Evolutionary conservation across 2,888 invertebrate genomes (phyloP), one percentile per base, ranked within the genome.

Genomic region (Quadriops clusia): DNA sequence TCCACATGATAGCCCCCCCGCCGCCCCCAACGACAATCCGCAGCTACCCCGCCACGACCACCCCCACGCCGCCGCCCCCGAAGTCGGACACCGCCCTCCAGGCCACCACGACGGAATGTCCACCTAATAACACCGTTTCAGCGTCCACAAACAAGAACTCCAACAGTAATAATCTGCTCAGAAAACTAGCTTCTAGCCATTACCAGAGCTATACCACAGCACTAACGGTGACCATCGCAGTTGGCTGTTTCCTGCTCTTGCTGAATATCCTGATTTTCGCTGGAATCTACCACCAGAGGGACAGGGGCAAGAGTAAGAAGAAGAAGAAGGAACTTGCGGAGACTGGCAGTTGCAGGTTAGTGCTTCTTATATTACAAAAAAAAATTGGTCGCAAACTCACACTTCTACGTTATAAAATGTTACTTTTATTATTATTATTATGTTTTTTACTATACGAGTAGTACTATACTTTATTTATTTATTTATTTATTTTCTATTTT

Each of bases 151-250:
- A 54, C 46, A 44, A 32, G 56, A 61, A 45, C 54, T 67, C 18
- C 66, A 70, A 70, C 4, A 75, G 75, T 31, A 80, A 77, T 40
- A 68, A 74, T 50, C 78, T 82, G 38, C 65, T 85, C 3, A 62
- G 83, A 24, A 73, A 82, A 18, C 75, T 83, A 26, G 64, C 84
- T 5, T 76, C 77, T 7, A 81, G 78, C 36, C 85, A 86, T 49
- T 85, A 85, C 50, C 86, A 86, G 54, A 86, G 83, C 36, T 87
- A 89, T 56, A 85, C 87, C 4, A 86, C 87, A 0, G 89, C 89
- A 1, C 64, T 90, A 10, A 82, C 86, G 5, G 84, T 89, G 15
- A 89, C 89, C 1, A 84, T 87, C 39, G 84, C 81, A 1, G 84
- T 86, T 5, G 86, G 85, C 2, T 84, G 85, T 48, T 84, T 86